Conservation (phyloP, 2,888 invertebrate species). For the Patella pellucida region DNA sequence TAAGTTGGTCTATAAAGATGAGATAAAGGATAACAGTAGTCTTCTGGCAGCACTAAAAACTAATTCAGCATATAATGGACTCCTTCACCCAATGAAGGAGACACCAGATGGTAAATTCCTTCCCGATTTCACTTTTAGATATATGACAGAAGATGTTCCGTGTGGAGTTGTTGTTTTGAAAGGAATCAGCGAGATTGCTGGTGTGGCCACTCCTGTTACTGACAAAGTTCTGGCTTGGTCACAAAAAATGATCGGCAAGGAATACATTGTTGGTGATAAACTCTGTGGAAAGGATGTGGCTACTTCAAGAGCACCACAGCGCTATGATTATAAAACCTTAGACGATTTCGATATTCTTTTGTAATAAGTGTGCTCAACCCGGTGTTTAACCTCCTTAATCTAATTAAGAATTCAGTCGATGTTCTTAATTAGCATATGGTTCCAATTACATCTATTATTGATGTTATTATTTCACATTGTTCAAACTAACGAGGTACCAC, state of each 20-base stretch:
- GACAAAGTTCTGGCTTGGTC: conserved; percentile 54
- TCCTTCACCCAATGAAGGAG: conserved; percentile 51
- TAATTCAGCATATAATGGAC: conserved; percentile 52
- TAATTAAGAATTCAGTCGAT: no score
- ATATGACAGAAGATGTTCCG: conserved; percentile 54
- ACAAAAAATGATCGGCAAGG: conserved; percentile 51
- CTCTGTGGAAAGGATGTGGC: conserved; percentile 52
- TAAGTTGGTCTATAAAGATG: conserved; percentile 43
- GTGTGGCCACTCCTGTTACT: conserved; percentile 50
- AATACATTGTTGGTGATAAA: conserved; percentile 45
- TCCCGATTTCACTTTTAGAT: conserved; percentile 54
- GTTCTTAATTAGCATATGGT: no score
- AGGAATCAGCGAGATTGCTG: conserved; percentile 52
- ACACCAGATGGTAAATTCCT: conserved; percentile 43
- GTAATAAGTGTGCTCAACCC: background rate
- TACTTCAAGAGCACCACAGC: conserved; percentile 51
- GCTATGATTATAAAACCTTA: conserved; percentile 49
- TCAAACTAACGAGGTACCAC: no score
- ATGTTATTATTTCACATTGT: no score
- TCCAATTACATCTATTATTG: no score
- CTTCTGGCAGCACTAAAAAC: conserved; percentile 44
- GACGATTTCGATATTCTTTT: conserved; percentile 31
- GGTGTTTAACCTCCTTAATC: no score
- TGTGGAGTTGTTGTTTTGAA: conserved; percentile 55
- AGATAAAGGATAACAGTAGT: conserved; percentile 42